Evolutionary conservation across 2,888 invertebrate species (phyloP), one percentile per base, ranked within the genome.

Genomic region (Leuctra nigra): DNA sequence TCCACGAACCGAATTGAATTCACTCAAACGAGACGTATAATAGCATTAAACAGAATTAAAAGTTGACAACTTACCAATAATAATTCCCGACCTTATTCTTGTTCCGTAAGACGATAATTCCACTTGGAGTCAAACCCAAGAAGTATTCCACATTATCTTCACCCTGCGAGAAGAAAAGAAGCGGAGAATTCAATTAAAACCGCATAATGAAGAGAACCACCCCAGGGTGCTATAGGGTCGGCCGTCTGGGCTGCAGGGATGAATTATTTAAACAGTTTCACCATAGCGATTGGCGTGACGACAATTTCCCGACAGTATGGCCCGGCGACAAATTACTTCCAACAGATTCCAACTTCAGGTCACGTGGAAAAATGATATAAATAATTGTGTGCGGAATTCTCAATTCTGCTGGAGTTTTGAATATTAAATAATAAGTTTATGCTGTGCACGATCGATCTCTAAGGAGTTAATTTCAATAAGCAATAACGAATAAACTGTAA

Each of bases 131-230:
- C 68, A 97, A 76, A 59, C 95, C 96, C 70, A 97, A 78, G 75
- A 92, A 96, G 75, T 96, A 96, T 72, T 96, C 96, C 61, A 93
- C 91, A 70, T 91, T 94, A 74, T 95, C 94, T 77, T 96, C 95
- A 60, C 93, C 93, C 94, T 94, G 77, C 29, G 71, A 69, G 53
- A 64, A 58, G 57, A 60, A 64, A 61, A 63, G 54, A 55, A 56
- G n/a, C n/a, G n/a, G n/a, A n/a, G 11, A 56, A 50, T 20, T 22
- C 46, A 29, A 48, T 52, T 33, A 59, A 20, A 54, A 53, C 35
- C 50, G 50, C 29, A 50, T 50, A 50, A 44, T 56, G 56, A 36
- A 41, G 44, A 20, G 23, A 20, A 18, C 18, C 13, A 20, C 44
- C 44, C 44, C 23, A 20, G 18, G 44, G 44, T 29, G 44, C 18